Evolutionary conservation across 2,888 invertebrate genomes (phyloP), one percentile per base, ranked within the genome.

Genomic region (Noctua janthina): DNA sequence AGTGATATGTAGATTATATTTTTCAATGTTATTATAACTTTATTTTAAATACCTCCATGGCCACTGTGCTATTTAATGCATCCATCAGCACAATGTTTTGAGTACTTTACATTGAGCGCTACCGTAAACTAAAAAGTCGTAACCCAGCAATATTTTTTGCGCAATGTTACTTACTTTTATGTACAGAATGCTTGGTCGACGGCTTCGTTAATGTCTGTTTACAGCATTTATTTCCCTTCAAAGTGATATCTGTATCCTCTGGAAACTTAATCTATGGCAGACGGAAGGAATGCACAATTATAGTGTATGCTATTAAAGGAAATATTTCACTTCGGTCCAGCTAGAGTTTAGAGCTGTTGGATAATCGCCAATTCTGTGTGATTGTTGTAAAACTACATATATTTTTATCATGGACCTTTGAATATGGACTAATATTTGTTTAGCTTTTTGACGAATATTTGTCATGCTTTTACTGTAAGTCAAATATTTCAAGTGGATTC

Each of bases 241-340:
- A 10, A 69, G 23, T 20, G 13, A 23, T 62, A 13, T 54, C 74
- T 20, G n/a, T 35, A 1, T 49, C 56, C 2, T 84, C 59, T 68
- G 46, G 13, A 68, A 66, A 76, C 59, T 78, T 89, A 68, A 51
- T 90, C 91, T 90, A 43, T 88, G 89, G 6, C 56, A 83, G 78
- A 76, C 81, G 81, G 79, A 87, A 90, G 87, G 90, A 90, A 90
- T 90, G 85, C 87, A 90, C 91, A 90, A 90, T 91, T 88, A 89
- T 87, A 89, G 81, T 84, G 86, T 87, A 88, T 83, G 82, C 84
- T 88, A 90, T 90, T 89, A 89, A 89, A 90, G 90, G 89, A 87
- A 88, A 88, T 90, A 90, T 89, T 89, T 89, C 83, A 78, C 80
- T 83, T 85, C 70, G 67, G 85, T 81, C 83, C 83, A 74, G 74